Conservation (phyloP, 1,140 invertebrate species). For the Saccostrea cuccullata region DNA sequence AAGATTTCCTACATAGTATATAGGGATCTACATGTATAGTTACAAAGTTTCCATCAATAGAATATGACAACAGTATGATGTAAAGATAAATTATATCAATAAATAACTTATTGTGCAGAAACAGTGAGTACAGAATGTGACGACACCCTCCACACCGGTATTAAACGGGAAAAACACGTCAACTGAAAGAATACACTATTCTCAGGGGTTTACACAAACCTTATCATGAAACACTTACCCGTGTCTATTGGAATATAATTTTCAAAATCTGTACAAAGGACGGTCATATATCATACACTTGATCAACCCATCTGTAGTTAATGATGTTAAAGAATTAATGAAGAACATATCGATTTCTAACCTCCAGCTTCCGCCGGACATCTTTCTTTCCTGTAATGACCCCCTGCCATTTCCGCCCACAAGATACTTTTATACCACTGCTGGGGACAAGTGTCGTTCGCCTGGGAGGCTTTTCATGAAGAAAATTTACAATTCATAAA, state of each 20-base stretch:
- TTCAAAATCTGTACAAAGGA: conserved; percentile 31
- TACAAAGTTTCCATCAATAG: no score
- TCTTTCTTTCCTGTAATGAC: conserved; percentile 59
- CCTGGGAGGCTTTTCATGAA: conserved; percentile 40
- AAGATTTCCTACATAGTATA: no score
- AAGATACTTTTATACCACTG: conserved; percentile 53
- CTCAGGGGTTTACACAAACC: not conserved
- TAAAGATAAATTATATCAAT: no score
- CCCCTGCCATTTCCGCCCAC: conserved; percentile 61
- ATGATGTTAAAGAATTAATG: not conserved
- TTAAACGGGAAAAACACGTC: not conserved
- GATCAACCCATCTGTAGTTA: not conserved
- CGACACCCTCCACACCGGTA: not conserved
- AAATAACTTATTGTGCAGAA: not conserved
- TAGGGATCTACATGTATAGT: no score
- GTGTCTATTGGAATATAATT: conserved; percentile 14
- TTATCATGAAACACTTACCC: not conserved
- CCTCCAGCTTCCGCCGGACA: conserved; percentile 63
- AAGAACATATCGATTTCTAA: conserved; percentile 16
- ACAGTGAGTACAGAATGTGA: not conserved
- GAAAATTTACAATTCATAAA: not conserved
- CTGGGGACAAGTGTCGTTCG: conserved; percentile 41
- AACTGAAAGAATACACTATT: not conserved
- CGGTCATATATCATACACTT: not conserved
- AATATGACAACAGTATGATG: no score